Evolutionary conservation across 2,113 vertebrate genomes (phyloP), one percentile per base, ranked within the genome.

Genomic region (Aleadryas rufinucha): DNA sequence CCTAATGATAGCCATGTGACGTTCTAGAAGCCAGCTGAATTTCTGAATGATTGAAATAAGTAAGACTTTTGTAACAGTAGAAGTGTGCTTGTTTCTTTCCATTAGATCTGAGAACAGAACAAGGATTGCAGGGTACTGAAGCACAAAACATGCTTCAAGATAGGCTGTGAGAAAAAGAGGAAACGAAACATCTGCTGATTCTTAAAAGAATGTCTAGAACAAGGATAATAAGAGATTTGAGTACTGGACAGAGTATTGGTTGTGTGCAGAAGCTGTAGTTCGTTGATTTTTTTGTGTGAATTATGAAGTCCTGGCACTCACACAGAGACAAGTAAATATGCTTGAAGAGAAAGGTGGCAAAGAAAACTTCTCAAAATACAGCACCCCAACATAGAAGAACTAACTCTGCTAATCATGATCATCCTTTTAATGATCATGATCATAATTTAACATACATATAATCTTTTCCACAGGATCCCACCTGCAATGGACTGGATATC

Each of bases 211-310:
- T 28, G 7, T 31, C 42, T 65, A 59, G 6, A 16, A 8, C 11
- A 90, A 82, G 6, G 11, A 52, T 42, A 4, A 4, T 11, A 50
- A 39, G n/a, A 47, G 1, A 52, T 57, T 52, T 89, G 30, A 50
- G 28, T 65, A 16, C 2, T 65, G 8, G 13, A 41, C 17, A 52
- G 50, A 33, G 8, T 24, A 56, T 9, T 82, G 16, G 3, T 70
- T 82, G 19, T 10, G 2, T 27, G 13, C 14, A 69, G 37, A 77
- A 10, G 4, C 7, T 91, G 7, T 33, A 68, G 44, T 68, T 76
- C 0, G 0, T 27, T 80, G 53, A 35, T 42, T 70, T 87, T 74
- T 16, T 22, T 2, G 5, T n/a, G 6, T 60, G 49, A 90, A 52
- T 47, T 52, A 33, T 31, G 10, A 85, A 74, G 10, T 79, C 42